A percentile compares a stretch with the other conserved stretches of the same genome.
phyloP scores from a whole-genome alignment of 2,888 invertebrate genomes.

The Abrostola tripartita region DNA sequence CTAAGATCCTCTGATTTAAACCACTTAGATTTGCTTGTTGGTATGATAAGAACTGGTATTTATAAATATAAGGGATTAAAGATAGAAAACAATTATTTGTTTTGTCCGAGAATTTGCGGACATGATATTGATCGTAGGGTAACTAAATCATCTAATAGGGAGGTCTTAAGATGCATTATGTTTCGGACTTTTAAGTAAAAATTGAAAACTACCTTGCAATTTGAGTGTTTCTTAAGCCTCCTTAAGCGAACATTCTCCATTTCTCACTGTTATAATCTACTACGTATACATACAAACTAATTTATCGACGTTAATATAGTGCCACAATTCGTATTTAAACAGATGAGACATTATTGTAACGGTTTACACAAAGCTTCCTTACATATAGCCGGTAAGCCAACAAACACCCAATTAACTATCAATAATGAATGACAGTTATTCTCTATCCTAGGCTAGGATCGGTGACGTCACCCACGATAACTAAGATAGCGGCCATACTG shows the following conservation, averaged over 20 bases:
- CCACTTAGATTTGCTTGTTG: slow-evolving; percentile 1
- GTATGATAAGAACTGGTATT: neutral
- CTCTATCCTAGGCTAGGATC: slow-evolving; percentile 38
- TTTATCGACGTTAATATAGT: neutral
- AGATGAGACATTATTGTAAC: slow-evolving; percentile 8
- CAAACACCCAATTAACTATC: slow-evolving; percentile 28
- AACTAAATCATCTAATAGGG: too few species aligned
- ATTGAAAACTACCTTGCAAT: too few species aligned
- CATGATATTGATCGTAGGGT: too few species aligned
- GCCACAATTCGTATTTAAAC: neutral
- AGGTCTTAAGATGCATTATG: too few species aligned
- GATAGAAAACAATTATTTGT: too few species aligned
- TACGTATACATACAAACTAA: too few species aligned
- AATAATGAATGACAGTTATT: slow-evolving; percentile 31
- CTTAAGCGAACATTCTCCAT: too few species aligned
- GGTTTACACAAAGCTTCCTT: slow-evolving; percentile 10
- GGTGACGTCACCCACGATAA: slow-evolving; percentile 55
- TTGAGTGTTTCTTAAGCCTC: too few species aligned
- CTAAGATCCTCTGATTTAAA: slow-evolving; percentile 4
- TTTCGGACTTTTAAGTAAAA: too few species aligned
- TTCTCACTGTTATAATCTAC: too few species aligned
- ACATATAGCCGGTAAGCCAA: slow-evolving; percentile 10
- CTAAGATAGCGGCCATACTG: slow-evolving; percentile 40
- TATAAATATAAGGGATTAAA: neutral
- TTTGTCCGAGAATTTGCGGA: too few species aligned